Percentiles rank a stretch among this genome's conserved stretches.
Evolutionary conservation across 2,797 vertebrate genomes (phyloP).

Genomic region (Alouatta caraya): DNA sequence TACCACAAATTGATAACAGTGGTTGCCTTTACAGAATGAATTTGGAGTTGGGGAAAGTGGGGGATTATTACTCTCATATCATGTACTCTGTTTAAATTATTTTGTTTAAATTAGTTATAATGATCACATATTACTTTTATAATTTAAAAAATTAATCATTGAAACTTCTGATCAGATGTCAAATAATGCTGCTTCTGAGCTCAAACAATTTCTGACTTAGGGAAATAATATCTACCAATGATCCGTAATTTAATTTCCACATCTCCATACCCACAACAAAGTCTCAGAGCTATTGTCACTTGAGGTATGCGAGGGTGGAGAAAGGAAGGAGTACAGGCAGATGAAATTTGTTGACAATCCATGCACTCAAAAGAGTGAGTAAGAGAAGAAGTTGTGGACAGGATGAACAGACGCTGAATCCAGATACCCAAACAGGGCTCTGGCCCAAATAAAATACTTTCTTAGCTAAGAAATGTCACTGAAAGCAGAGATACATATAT

Average conservation of each 20-base stretch:
- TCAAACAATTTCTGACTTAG: not conserved
- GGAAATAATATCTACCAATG: not conserved
- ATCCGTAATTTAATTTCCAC: not conserved
- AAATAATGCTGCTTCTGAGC: slow-evolving; percentile 18
- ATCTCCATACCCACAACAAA: not conserved
- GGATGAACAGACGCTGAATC: not conserved
- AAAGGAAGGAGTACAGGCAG: not conserved
- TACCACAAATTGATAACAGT: not conserved
- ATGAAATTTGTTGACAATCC: not conserved
- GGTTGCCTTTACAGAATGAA: not conserved
- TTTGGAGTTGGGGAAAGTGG: not conserved
- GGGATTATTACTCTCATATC: not conserved
- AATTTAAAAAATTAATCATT: not conserved
- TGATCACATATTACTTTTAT: not conserved
- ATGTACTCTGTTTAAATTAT: not conserved
- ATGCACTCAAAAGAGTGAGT: not conserved
- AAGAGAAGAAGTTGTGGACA: not conserved
- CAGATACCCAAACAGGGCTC: not conserved
- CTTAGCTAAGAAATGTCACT: not conserved
- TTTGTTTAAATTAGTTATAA: not conserved
- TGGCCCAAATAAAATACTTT: not conserved
- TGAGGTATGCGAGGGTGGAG: not conserved
- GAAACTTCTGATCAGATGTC: not conserved
- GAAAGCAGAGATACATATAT: not conserved
- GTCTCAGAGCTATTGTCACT: not conserved